Conservation (phyloP, 1,140 invertebrate genomes). For the Megalopta genalis region DNA sequence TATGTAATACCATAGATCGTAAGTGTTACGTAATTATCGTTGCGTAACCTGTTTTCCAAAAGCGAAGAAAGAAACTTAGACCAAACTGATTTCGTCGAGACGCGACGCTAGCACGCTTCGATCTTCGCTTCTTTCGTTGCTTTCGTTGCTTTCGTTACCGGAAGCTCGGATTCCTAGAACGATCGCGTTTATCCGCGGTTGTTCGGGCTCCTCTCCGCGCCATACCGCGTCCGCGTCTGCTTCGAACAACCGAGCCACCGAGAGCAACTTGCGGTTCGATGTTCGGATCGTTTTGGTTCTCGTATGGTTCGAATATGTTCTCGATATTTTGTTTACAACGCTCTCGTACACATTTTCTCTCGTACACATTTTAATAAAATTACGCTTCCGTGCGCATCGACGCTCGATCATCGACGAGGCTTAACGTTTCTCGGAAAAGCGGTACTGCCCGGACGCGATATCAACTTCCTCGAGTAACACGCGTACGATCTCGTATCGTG, state of each 20-base stretch:
- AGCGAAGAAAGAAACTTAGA: constrained; percentile 49
- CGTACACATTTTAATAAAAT: too few relatives aligned
- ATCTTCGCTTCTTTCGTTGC: constrained; percentile 11
- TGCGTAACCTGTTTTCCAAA: constrained; percentile 42
- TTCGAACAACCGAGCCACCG: not conserved
- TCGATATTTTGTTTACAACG: too few relatives aligned
- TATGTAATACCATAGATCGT: constrained; percentile 43
- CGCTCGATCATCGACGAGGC: not conserved
- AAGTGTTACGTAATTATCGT: constrained; percentile 21
- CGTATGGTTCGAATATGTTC: not conserved
- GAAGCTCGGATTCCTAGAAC: not conserved
- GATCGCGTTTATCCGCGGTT: constrained; percentile 1
- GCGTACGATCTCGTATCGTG: not conserved
- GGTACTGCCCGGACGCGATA: not conserved
- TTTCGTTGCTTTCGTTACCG: constrained; percentile 10
- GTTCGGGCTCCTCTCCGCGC: not conserved
- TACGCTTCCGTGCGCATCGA: too few relatives aligned
- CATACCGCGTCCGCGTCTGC: too few relatives aligned
- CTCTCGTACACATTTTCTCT: too few relatives aligned
- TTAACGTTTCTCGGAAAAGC: not conserved
- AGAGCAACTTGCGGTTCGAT: not conserved
- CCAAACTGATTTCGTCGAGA: constrained; percentile 40
- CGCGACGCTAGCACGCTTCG: constrained; percentile 5
- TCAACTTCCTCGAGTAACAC: constrained; percentile 3
- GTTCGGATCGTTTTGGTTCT: not conserved